Evolutionary conservation across 1,140 invertebrate genomes (phyloP).

Genomic region (Theocolax elegans): DNA sequence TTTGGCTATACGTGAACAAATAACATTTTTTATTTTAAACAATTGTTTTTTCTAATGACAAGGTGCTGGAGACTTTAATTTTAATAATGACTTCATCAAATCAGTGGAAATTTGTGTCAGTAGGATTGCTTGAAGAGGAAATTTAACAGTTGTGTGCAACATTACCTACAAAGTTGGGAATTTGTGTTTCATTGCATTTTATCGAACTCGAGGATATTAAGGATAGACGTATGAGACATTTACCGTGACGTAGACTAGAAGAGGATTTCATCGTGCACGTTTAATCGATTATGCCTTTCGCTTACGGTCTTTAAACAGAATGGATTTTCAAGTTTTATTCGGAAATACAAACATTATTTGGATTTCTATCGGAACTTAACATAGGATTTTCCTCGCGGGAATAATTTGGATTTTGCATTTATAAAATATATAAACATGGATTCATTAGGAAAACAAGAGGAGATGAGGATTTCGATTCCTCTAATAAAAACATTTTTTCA

Average conservation of each 20-base stretch:
- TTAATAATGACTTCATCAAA: constrained; percentile 8
- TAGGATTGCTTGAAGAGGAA: constrained; percentile 38
- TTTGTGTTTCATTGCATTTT: constrained; percentile 35
- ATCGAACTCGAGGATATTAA: constrained; percentile 29
- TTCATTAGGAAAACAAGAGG: constrained; percentile 30
- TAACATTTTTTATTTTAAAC: neutral
- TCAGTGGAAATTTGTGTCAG: constrained; percentile 16
- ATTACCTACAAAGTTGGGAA: constrained; percentile 42
- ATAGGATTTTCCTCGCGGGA: constrained; percentile 30
- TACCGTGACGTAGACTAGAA: constrained; percentile 19
- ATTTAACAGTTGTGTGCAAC: constrained; percentile 36
- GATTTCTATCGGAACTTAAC: constrained; percentile 22
- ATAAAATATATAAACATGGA: constrained; percentile 33
- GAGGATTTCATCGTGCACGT: constrained; percentile 39
- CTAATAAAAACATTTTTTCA: constrained; percentile 22
- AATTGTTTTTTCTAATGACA: constrained; percentile 20
- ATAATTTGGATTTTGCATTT: constrained; percentile 37
- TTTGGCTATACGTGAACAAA: constrained; percentile 22
- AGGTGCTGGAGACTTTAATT: constrained; percentile 21
- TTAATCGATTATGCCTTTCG: constrained; percentile 21
- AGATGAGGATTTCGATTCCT: constrained; percentile 38
- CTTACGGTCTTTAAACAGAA: constrained; percentile 23
- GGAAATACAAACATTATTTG: constrained; percentile 25
- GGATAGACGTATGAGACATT: constrained; percentile 24
- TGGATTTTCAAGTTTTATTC: constrained; percentile 30